These are phyloP conservation scores for Haemorhous mexicanus DNA, from an alignment of 2,113 vertebrate species.

Conservation along the genomic window DNA sequence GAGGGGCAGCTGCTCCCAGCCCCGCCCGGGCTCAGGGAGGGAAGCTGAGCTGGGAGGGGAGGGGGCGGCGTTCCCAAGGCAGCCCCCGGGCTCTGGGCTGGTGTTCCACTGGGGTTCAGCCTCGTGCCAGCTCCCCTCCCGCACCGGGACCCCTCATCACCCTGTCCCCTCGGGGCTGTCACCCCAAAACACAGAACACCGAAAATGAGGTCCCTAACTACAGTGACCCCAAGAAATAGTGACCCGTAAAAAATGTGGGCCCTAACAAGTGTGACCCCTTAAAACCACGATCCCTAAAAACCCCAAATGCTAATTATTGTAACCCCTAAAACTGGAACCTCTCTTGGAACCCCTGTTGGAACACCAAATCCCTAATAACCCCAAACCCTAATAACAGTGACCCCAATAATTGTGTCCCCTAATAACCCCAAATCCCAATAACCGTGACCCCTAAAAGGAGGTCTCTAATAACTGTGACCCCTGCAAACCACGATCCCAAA, in stretches of 20 bases:
- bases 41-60: accelerated
- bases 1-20: background rate
- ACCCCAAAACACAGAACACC: background rate
- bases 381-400: background rate
- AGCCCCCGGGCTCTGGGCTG: background rate
- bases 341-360: too few species aligned
- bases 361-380: too few species aligned
- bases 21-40: accelerated
- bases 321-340: background rate
- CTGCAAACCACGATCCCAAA: background rate
- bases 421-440: background rate
- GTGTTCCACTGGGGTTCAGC: background rate
- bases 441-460: background rate
- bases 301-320: background rate
- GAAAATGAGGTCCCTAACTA: background rate
- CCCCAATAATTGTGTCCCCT: too few species aligned
- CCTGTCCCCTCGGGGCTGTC: background rate
- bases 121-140: background rate
- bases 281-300: background rate
- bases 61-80: background rate
- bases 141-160: background rate
- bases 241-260: background rate
- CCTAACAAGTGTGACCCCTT: accelerated
- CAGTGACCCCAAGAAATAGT: too few species aligned
- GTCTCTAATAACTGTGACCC: background rate